Evolutionary conservation across 1,140 invertebrate genomes (phyloP), one percentile per base, ranked within the genome.

Genomic region (Batillaria attramentaria): DNA sequence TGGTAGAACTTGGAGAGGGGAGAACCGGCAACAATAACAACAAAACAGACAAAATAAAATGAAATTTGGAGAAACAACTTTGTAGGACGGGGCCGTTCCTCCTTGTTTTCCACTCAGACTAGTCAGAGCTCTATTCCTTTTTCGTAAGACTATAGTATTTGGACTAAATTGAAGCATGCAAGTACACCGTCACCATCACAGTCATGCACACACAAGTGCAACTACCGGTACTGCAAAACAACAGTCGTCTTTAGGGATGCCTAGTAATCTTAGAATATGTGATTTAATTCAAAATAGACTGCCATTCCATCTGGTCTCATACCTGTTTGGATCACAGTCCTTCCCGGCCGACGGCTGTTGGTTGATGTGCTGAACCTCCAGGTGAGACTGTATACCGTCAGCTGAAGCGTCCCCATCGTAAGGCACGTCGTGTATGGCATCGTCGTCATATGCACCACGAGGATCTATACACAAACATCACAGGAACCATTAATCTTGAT

Each of bases 281-380:
- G n/a, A n/a, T n/a, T n/a, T n/a, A n/a, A n/a, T n/a, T n/a, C n/a
- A n/a, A n/a, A n/a, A n/a, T n/a, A n/a, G n/a, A n/a, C n/a, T n/a
- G n/a, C n/a, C n/a, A n/a, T n/a, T n/a, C n/a, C n/a, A n/a, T n/a
- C 66, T 69, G 3, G 16, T 74, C 3, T 33, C 46, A 1, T 35
- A 77, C 79, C 74, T 77, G 79, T 81, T 81, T 1, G 69, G 37
- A 33, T 81, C 68, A 41, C 72, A 77, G 33, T 81, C 70, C 37
- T 65, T 54, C 35, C 37, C 57, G 37, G 28, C n/a, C 24, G 28
- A n/a, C 6, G 72, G 75, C 72, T 78, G 76, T 46, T 78, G 39
- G 46, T 78, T 43, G 42, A 78, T n/a, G 20, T 70, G 72, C 20
- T 54, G 65, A 43, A 78, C 13, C 31, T 81, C 77, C 20, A 68